These are phyloP conservation scores for Nymphalis io DNA, from an alignment of 1,140 invertebrate species.

Conservation along the genomic window DNA sequence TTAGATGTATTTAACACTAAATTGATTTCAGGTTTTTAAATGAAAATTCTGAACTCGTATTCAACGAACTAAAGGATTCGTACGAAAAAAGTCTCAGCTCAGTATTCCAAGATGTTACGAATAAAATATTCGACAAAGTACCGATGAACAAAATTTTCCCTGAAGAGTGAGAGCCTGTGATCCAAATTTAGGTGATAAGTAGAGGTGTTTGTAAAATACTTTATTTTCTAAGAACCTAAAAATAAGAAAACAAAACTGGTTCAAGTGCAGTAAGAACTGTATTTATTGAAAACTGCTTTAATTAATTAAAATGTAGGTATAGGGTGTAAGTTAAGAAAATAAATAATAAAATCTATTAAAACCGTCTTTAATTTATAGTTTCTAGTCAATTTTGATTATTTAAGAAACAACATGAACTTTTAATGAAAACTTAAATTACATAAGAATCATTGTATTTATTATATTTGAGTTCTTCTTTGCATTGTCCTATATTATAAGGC, in stretches of 20 bases:
- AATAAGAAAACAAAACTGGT: neutral
- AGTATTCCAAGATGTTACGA: slow-evolving; percentile 83
- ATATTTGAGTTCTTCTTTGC: neutral
- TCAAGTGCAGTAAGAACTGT: slow-evolving; percentile 37
- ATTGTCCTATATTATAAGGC: slow-evolving; percentile 22
- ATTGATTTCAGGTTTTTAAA: slow-evolving; percentile 81
- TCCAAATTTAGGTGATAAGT: slow-evolving; percentile 36
- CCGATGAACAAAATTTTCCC: slow-evolving; percentile 84
- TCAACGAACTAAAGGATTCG: slow-evolving; percentile 83
- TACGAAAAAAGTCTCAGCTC: slow-evolving; percentile 84
- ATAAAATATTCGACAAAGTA: slow-evolving; percentile 84
- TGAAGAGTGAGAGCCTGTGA: slow-evolving; percentile 58
- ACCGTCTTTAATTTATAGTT: neutral
- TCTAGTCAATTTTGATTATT: slow-evolving; percentile 6
- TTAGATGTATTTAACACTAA: neutral
- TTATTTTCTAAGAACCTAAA: slow-evolving; percentile 10
- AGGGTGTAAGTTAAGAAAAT: slow-evolving; percentile 19
- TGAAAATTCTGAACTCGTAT: slow-evolving; percentile 84
- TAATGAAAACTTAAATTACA: slow-evolving; percentile 14
- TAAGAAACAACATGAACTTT: slow-evolving; percentile 18
- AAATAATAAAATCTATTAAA: slow-evolving; percentile 10
- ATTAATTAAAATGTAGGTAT: slow-evolving; percentile 31
- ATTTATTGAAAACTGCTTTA: slow-evolving; percentile 58
- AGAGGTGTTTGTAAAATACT: neutral
- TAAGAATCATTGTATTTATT: slow-evolving; percentile 13